Base-by-base conservation (phyloP, 2,113 vertebrate species). In the Epinephelus cyanopodus region DNA sequence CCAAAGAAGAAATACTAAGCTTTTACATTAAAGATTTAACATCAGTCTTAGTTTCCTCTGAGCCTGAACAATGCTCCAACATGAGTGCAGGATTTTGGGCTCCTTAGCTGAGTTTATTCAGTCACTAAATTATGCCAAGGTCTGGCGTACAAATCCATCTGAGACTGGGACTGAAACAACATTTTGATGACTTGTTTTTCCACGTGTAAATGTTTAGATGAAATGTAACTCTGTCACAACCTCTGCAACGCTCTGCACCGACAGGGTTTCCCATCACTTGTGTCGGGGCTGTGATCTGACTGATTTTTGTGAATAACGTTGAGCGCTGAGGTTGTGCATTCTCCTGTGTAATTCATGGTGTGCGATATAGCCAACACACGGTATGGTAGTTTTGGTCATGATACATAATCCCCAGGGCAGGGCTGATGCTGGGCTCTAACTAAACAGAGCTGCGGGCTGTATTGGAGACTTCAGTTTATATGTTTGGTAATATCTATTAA, bases 321-420 rank as follows among this genome's bases (percentile, higher is more conserved):
- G 62, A 76, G 73, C 61, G 29, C 72, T 19, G 72, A 76, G 74
- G 77, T 83, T 90, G 87, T 84, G 72, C 90, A 85, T 86, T 86
- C 84, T 89, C 75, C 86, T 90, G 89, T 86, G 87, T 86, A 88
- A 92, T 90, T 86, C 72, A 78, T 76, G 85, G 78, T 89, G 84
- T 71, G 86, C 73, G 84, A 79, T 83, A 81, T 82, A 75, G 79
- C 82, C 87, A 88, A 84, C 85, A 88, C 83, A 74, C 62, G 65
- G 85, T 85, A 68, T 82, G 84, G 74, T 79, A 85, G 74, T 84
- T 84, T 53, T 79, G 82, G 70, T 85, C 85, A 85, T 86, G 89
- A 90, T 83, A 83, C 83, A 81, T 77, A 57, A 90, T 92, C 86
- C 86, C 82, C 77, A 83, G 74, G 87, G 88, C 77, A 82, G 86